Percentiles rank a stretch among this genome's conserved stretches.
phyloP scores from a whole-genome alignment of 2,888 invertebrate species.

The Horisme vitalbata region DNA sequence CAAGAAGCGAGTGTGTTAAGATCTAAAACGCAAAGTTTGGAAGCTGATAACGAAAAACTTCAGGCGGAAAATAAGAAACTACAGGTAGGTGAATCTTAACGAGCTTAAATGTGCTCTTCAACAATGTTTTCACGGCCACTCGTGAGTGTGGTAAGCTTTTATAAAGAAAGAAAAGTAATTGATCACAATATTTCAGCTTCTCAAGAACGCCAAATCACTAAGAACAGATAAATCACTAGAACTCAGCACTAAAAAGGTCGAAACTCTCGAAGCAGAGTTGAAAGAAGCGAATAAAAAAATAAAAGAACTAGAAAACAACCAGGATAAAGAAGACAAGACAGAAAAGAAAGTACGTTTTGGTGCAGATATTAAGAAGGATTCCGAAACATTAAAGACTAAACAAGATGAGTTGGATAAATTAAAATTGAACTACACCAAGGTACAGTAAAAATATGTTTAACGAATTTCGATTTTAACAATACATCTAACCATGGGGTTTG shows the following conservation, averaged over 20 bases:
- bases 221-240: conserved; percentile 81
- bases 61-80: conserved; percentile 88
- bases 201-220: conserved; percentile 79
- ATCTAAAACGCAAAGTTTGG: conserved; percentile 86
- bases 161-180: no score
- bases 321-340: conserved; percentile 72
- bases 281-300: conserved; percentile 83
- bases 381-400: conserved; percentile 66
- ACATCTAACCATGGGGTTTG: no score
- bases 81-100: conserved; percentile 69
- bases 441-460: no score
- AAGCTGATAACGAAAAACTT: conserved; percentile 90
- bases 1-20: conserved; percentile 88
- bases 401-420: conserved; percentile 81
- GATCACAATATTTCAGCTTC: conserved; percentile 65
- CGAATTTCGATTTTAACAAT: no score
- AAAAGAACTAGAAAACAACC: conserved; percentile 76
- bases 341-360: conserved; percentile 80
- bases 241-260: conserved; percentile 84
- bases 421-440: conserved; percentile 77
- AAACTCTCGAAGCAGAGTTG: conserved; percentile 84
- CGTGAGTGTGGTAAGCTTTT: no score
- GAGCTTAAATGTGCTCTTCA: no score
- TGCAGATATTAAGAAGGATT: conserved; percentile 67
- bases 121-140: no score